These are phyloP conservation scores for Emydoidea blandingii DNA, from an alignment of 2,797 vertebrate genomes.

Conservation along the genomic window DNA sequence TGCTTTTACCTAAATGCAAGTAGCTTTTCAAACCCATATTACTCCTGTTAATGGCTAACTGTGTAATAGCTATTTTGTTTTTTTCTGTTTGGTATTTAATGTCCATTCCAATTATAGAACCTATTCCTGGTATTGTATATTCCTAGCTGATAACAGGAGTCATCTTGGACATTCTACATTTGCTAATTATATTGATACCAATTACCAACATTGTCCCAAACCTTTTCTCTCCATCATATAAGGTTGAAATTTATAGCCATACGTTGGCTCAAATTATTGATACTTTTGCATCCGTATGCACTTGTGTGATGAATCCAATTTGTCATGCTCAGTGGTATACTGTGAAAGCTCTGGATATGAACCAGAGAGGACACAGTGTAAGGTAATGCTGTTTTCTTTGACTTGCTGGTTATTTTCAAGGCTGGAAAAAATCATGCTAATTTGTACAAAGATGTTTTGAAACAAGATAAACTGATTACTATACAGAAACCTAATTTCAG, in stretches of 20 bases:
- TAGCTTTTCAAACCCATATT: not conserved
- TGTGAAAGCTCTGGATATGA: not conserved
- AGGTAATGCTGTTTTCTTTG: not conserved
- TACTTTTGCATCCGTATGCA: not conserved
- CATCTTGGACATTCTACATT: not conserved
- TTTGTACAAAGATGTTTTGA: constrained; percentile 41
- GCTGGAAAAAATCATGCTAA: constrained; percentile 1
- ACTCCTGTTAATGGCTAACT: not conserved
- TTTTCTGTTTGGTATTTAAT: constrained; percentile 5
- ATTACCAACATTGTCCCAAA: constrained; percentile 24
- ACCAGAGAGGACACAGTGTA: not conserved
- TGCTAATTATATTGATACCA: constrained; percentile 35
- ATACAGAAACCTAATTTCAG: constrained; percentile 18
- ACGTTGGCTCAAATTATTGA: constrained; percentile 34
- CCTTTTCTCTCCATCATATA: constrained; percentile 9
- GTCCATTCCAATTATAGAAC: not conserved
- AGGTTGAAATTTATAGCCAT: constrained; percentile 15
- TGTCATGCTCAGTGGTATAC: not conserved
- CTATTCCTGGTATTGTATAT: not conserved
- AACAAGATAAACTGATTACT: constrained; percentile 9
- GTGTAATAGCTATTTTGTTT: not conserved
- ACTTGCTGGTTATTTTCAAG: constrained; percentile 33
- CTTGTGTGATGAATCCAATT: constrained; percentile 29
- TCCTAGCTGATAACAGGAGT: not conserved
- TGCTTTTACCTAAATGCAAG: not conserved